Base-by-base conservation (phyloP, 2,797 vertebrate species). In the Danio jaintianensis region DNA sequence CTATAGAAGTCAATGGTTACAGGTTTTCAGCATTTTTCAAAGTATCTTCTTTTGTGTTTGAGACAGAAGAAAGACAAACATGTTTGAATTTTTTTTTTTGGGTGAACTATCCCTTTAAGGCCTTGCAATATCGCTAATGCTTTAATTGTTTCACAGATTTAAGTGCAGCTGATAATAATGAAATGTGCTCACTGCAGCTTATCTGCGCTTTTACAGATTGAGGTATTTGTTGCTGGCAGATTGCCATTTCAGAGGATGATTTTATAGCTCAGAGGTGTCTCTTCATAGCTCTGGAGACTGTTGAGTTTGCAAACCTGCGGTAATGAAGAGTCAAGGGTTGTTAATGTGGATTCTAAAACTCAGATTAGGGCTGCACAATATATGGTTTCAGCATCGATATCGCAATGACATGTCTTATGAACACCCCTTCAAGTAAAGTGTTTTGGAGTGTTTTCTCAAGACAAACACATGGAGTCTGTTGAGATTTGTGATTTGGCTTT, bases 91-190 rank as follows among this genome's bases (percentile, higher is more conserved):
- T 29, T 29, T 29, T 1, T 29, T 29, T 29, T 29, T 29, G 29
- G 29, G 29, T 29, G 29, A 29, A 29, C 29, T 29, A 29, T 6
- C 20, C 36, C 3, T 47, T 38, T n/a, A 38, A 38, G 22, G 56
- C 22, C 11, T 62, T 50, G 43, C 1, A 7, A 40, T 38, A 48
- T 61, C 10, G 0, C 56, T 36, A 36, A 48, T 38, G 20, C 43
- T 48, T 1, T 36, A 36, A 36, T 20, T 0, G 4, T 13, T 15
- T 61, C 9, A 36, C 1, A n/a, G 48, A 55, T 29, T 42, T 7
- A 74, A 48, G 5, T 69, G 47, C 29, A 36, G 47, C 66, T 69
- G 67, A 8, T 53, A 13, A 53, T 70, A 50, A 50, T 36, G 16
- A 70, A 70, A 53, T 53, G 10, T 40, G 66, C 29, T 69, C 48